Percentiles rank a stretch among this genome's conserved stretches.
These are phyloP conservation scores for Epistrophe grossulariae DNA, from an alignment of 2,888 invertebrate species.

Conservation along the genomic window DNA sequence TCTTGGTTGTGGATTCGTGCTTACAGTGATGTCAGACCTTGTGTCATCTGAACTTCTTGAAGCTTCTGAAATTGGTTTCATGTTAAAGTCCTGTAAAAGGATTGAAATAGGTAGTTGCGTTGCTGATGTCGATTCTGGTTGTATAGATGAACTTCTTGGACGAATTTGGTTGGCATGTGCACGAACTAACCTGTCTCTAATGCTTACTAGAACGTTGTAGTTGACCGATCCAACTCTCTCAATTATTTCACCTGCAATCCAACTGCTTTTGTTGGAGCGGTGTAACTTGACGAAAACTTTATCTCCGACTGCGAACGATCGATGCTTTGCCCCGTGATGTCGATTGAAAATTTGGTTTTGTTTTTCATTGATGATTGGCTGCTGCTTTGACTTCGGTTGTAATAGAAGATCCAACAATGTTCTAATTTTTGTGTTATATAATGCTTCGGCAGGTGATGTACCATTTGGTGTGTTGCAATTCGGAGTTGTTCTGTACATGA, in stretches of 20 bases:
- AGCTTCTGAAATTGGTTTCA: background rate
- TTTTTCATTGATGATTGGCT: constrained; percentile 12
- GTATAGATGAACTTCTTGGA: background rate
- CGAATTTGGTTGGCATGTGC: constrained; percentile 3
- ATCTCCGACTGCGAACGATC: constrained; percentile 1
- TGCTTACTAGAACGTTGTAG: background rate
- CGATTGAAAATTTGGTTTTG: constrained; percentile 9
- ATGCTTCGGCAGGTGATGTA: background rate
- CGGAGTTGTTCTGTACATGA: constrained; percentile 13
- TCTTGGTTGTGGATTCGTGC: background rate
- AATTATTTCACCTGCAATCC: background rate
- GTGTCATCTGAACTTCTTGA: background rate
- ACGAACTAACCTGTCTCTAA: background rate
- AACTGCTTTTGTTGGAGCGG: background rate
- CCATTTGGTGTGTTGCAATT: background rate
- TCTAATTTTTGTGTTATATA: constrained; percentile 6
- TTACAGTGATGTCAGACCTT: background rate
- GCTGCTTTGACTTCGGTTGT: background rate
- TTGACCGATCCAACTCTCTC: background rate
- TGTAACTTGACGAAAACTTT: background rate
- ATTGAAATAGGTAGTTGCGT: background rate
- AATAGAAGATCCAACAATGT: constrained; percentile 10
- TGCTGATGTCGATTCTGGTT: background rate
- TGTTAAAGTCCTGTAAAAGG: background rate
- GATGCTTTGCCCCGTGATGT: constrained; percentile 10